Conservation (phyloP, 2,797 vertebrate species). For the Rhinichthys osculus region DNA sequence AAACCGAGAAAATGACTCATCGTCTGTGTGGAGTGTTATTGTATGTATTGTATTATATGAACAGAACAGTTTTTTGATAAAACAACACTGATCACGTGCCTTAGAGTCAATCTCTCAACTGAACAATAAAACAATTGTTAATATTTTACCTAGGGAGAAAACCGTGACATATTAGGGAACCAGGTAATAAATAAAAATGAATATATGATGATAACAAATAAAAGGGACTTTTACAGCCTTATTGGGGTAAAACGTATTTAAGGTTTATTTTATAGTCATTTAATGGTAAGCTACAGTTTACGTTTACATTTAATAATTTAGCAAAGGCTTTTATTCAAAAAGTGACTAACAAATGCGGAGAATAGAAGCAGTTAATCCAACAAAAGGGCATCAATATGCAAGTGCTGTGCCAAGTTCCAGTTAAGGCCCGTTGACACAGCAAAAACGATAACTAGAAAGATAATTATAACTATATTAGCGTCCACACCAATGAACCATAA, state of each 20-base stretch:
- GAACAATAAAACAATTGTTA: not conserved
- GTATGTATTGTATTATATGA: not conserved
- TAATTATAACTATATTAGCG: too few relatives aligned
- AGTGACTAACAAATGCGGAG: rapidly evolving
- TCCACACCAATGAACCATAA: too few relatives aligned
- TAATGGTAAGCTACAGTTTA: not conserved
- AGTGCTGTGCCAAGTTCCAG: not conserved
- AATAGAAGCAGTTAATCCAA: not conserved
- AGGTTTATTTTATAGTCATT: not conserved
- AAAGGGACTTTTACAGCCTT: not conserved
- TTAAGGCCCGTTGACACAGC: not conserved
- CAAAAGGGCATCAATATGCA: not conserved
- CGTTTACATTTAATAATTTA: not conserved
- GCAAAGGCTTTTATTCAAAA: not conserved
- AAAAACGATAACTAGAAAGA: too few relatives aligned
- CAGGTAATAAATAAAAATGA: not conserved
- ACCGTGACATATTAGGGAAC: not conserved
- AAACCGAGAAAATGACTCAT: conserved; percentile 40
- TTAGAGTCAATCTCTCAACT: not conserved
- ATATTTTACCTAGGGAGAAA: not conserved
- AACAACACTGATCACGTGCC: not conserved
- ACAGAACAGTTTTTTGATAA: not conserved
- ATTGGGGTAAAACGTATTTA: not conserved
- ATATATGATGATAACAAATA: not conserved
- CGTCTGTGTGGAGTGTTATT: not conserved